A percentile compares a stretch with the other conserved stretches of the same genome.
Evolutionary conservation across 2,113 vertebrate genomes (phyloP).

Genomic region (Addax nasomaculatus): DNA sequence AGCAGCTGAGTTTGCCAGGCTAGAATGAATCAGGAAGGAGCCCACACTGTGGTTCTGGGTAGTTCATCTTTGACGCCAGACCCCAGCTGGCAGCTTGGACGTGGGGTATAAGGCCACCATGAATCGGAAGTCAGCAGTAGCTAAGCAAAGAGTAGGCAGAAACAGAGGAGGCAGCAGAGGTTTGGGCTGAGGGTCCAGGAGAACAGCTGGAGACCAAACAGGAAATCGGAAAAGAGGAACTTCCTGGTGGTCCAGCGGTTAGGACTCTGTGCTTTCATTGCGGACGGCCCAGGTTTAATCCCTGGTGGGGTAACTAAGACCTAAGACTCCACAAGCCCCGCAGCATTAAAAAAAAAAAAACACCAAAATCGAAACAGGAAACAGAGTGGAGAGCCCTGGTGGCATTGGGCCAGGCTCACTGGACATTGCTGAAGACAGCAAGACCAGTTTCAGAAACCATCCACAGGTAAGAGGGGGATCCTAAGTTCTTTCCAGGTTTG

Average conservation of each 20-base stretch:
- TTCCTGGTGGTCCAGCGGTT: not conserved
- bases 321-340: not conserved
- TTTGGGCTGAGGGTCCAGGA: no score
- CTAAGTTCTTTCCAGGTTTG: not conserved
- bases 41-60: not conserved
- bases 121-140: not conserved
- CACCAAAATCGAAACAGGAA: not conserved
- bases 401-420: no score
- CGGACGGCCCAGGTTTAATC: not conserved
- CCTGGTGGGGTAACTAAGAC: not conserved
- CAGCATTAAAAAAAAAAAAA: not conserved
- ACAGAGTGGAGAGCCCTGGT: fast-evolving
- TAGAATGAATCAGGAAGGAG: not conserved
- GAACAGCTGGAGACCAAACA: not conserved
- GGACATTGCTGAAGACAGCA: not conserved
- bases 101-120: not conserved
- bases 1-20: not conserved
- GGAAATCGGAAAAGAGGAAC: not conserved
- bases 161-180: not conserved
- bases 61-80: not conserved
- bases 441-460: not conserved
- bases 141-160: not conserved
- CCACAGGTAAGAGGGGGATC: not conserved
- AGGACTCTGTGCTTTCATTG: not conserved
- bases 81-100: not conserved